Evolutionary conservation across 2,888 invertebrate genomes (phyloP), one percentile per base, ranked within the genome.

Genomic region (Saturnia japonica): DNA sequence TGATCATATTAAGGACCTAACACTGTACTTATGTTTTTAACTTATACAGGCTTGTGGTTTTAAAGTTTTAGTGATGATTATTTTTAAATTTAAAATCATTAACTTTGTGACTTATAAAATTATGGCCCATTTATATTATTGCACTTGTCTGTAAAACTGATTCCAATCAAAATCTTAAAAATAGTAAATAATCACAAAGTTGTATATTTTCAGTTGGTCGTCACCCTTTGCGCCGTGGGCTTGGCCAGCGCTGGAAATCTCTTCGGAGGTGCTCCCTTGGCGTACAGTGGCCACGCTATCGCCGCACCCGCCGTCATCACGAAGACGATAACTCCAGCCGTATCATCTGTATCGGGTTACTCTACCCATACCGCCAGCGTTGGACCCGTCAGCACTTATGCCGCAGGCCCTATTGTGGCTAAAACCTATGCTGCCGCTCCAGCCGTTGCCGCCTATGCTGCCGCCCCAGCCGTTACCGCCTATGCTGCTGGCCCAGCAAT

Each of bases 201-300:
- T 40, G 66, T 67, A 19, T 51, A 43, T 67, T 70, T 70, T 0
- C 70, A 70, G 70, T 22, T 70, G 70, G 67, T 96, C 86, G 88
- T 95, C 75, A 89, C 96, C 79, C 94, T 94, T 82, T 94, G 95
- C 85, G 90, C 94, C 78, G 87, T 96, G 90, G 95, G 95, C 77
- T 89, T 94, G 68, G 95, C 93, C 85, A 94, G 89, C 82, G 95
- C 95, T 77, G 94, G 96, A 76, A 86, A 94, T 74, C 85, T 95
- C 72, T 83, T 88, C 70, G 92, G 89, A 72, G 91, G 90, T 67
- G 93, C 91, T 74, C 93, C 92, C 28, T 81, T 93, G 78, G 91
- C 91, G 77, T 95, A 90, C 89, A 94, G 88, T 86, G 90, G 81
- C 86, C 94, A 86, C 75, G 86, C 85, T 68, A 74, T 83, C 77